Evolutionary conservation across 2,113 vertebrate species (phyloP).

Genomic region (Dipodomys spectabilis): DNA sequence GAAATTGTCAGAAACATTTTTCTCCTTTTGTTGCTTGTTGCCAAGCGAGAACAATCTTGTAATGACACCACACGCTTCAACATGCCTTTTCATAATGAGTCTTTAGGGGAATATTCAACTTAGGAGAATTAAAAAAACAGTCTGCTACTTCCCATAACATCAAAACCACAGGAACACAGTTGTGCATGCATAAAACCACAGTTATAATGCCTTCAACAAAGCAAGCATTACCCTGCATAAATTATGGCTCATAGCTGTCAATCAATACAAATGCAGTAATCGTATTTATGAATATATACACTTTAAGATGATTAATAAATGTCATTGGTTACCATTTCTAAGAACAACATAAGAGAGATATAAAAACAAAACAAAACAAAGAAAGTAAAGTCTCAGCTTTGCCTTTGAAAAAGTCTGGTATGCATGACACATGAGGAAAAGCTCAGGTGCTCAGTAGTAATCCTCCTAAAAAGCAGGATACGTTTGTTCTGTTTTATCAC

Average conservation of each 20-base stretch:
- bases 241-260: background rate
- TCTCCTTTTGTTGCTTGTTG: constrained; percentile 59
- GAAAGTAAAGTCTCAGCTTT: background rate
- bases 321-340: constrained; percentile 12
- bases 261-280: background rate
- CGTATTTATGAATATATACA: background rate
- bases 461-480: background rate
- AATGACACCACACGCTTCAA: constrained; percentile 60
- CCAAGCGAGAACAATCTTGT: constrained; percentile 44
- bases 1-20: constrained; percentile 33
- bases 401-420: background rate
- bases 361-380: background rate
- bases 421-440: background rate
- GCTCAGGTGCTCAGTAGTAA: background rate
- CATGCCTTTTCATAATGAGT: constrained; percentile 66
- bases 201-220: background rate
- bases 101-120: constrained; percentile 68
- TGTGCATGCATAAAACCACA: constrained; percentile 38
- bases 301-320: constrained; percentile 20
- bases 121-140: constrained; percentile 67
- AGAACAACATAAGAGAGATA: constrained; percentile 18
- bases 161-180: constrained; percentile 11
- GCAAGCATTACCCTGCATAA: background rate
- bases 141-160: constrained; percentile 54
- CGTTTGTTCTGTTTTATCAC: background rate